Percentiles rank a stretch among this genome's conserved stretches.
Conservation (phyloP, 2,797 vertebrate species). For the Tolypeutes matacus region DNA sequence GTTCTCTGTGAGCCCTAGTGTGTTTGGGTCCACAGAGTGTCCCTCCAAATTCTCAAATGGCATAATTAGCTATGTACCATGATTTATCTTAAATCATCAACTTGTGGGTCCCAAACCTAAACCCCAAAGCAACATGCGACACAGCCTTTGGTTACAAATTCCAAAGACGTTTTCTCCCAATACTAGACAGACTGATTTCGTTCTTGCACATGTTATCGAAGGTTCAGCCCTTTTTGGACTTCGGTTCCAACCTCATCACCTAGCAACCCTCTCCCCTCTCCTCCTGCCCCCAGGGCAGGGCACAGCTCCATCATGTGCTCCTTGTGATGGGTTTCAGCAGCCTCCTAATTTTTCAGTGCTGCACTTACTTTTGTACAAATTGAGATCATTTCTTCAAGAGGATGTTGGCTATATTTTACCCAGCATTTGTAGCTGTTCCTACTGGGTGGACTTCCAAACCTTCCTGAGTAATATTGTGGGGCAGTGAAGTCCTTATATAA, state of each 20-base stretch:
- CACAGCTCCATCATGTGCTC: not conserved
- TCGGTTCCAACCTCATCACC: too few species aligned
- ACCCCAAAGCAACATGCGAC: not conserved
- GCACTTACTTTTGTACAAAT: not conserved
- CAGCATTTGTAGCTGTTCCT: too few species aligned
- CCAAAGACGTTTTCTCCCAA: not conserved
- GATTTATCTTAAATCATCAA: not conserved
- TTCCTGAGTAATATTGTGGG: rapidly evolving
- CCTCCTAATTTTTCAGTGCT: too few species aligned
- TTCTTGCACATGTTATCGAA: not conserved
- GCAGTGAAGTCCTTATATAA: too few species aligned
- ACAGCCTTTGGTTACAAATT: too few species aligned
- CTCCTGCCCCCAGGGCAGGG: too few species aligned
- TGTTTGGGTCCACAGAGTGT: not conserved
- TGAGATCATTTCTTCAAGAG: not conserved
- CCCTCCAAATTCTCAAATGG: not conserved
- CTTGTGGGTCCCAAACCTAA: not conserved
- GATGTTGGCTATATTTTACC: too few species aligned
- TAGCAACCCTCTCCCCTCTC: too few species aligned
- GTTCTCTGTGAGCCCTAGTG: rapidly evolving
- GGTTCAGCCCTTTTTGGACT: not conserved
- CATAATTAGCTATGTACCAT: too few species aligned
- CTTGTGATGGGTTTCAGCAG: too few species aligned
- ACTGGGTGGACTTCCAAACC: not conserved
- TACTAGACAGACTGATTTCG: not conserved